Evolutionary conservation across 2,797 vertebrate genomes (phyloP).

Genomic region (Lerista edwardsae): DNA sequence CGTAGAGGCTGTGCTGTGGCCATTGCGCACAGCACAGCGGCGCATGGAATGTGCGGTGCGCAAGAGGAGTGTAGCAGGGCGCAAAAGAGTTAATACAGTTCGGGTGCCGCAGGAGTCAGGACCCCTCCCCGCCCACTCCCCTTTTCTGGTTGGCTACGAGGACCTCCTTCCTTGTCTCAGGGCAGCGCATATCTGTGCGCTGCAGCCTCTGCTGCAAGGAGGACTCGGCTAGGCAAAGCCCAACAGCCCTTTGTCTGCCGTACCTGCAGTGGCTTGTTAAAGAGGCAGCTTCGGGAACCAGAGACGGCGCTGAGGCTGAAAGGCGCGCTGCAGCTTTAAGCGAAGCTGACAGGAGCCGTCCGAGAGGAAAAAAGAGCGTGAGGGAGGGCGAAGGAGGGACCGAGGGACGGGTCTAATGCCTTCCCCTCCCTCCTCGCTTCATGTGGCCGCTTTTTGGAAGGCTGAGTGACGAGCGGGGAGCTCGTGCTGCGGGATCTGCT

Average conservation of each 20-base stretch:
- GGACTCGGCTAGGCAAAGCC: neutral
- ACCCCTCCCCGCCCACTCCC: too few relatives aligned
- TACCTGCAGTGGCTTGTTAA: constrained; percentile 69
- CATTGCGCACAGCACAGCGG: neutral
- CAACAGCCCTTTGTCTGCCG: constrained; percentile 69
- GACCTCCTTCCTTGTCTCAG: neutral
- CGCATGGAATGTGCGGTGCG: too few relatives aligned
- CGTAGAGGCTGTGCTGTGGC: neutral
- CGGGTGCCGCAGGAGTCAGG: neutral
- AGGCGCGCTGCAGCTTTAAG: constrained; percentile 69
- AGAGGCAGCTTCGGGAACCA: constrained; percentile 63
- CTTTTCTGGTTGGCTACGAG: neutral
- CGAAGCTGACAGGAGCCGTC: constrained; percentile 51
- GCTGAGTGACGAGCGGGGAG: constrained; percentile 2
- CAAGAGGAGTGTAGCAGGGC: neutral
- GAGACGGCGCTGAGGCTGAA: constrained; percentile 47
- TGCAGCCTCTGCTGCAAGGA: neutral
- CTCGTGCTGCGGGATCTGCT: neutral
- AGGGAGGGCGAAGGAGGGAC: constrained; percentile 25
- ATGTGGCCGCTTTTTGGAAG: constrained; percentile 27
- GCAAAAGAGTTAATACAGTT: neutral
- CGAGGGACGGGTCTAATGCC: constrained; percentile 30
- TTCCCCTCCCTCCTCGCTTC: constrained; percentile 42
- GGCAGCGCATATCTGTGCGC: neutral
- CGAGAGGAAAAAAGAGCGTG: neutral